Base-by-base conservation (phyloP, 2,888 invertebrate species). In the Drosophila differens region DNA sequence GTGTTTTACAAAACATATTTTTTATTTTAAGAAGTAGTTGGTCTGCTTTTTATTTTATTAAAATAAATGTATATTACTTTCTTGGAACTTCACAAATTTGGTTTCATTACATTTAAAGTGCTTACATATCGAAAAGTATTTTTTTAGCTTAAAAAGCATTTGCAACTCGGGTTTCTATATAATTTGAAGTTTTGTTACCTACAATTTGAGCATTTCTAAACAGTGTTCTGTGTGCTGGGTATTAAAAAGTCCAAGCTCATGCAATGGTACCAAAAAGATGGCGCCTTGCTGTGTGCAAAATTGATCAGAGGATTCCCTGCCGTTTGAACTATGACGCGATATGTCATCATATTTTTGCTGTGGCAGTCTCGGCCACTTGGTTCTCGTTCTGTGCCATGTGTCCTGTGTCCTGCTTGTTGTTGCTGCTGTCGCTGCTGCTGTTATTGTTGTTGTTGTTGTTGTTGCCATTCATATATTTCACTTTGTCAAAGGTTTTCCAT, bases 241-340 rank as follows among this genome's bases (percentile, higher is more conserved):
- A 73, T 76, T 32, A 19, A 44, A 33, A 57, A 60, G 53, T 69
- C 71, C 55, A 68, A 47, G 33, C 54, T 61, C 80, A 66, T 65
- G 74, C 82, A 75, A 79, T 70, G 76, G 73, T 49, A 49, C 81
- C 78, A 78, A 81, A 90, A 91, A 90, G 91, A 92, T 92, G 92
- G 91, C 91, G 89, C 93, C 93, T 74, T 91, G 93, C 93, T 93
- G 93, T 91, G 93, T 92, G 82, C 89, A 92, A 93, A 93, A 93
- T 93, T 93, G 93, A 93, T 93, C 93, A 92, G 91, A 91, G 92
- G 93, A 93, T 91, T 93, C 93, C 93, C 93, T 93, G 93, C 92
- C 91, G 93, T 92, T 93, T 93, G 93, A 93, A 93, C 93, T 93
- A 93, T 93, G 93, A 93, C 91, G 93, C 93, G 93, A 93, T 93